These are phyloP conservation scores for Diogma glabrata DNA, from an alignment of 2,888 invertebrate genomes.

Conservation along the genomic window DNA sequence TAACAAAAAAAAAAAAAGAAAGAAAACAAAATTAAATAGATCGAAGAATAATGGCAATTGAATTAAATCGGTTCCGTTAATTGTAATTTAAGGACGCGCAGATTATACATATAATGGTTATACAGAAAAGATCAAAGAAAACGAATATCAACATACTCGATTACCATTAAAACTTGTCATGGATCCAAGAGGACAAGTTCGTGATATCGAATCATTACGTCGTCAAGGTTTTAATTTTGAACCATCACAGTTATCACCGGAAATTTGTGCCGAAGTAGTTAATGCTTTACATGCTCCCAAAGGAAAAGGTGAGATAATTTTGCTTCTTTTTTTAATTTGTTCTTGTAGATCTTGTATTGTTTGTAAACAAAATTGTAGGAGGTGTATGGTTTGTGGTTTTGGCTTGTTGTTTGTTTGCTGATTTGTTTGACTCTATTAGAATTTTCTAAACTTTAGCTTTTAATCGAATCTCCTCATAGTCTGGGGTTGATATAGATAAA, in stretches of 20 bases:
- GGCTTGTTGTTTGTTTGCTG: too few relatives aligned
- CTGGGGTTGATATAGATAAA: too few relatives aligned
- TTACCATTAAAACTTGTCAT: conserved; percentile 57
- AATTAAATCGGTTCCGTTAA: background rate
- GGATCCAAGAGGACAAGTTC: conserved; percentile 63
- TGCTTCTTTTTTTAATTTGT: too few relatives aligned
- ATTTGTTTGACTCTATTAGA: too few relatives aligned
- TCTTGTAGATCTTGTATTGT: too few relatives aligned
- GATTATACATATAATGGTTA: conserved; percentile 18
- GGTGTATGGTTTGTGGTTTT: too few relatives aligned
- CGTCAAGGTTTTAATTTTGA: conserved; percentile 53
- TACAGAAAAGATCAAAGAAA: conserved; percentile 28
- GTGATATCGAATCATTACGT: conserved; percentile 53
- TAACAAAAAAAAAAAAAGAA: background rate
- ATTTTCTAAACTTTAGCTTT: too few relatives aligned
- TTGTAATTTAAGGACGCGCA: conserved; percentile 14
- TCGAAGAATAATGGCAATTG: background rate
- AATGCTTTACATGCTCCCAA: conserved; percentile 65
- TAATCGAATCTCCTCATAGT: too few relatives aligned
- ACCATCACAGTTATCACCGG: conserved; percentile 53
- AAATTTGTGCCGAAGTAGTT: conserved; percentile 64
- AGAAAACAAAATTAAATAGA: too few relatives aligned
- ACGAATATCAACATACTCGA: conserved; percentile 30
- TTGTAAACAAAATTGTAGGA: too few relatives aligned
- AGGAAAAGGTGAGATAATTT: conserved; percentile 72